Evolutionary conservation across 2,797 vertebrate species (phyloP), one percentile per base, ranked within the genome.

Genomic region (Semaprochilodus insignis): DNA sequence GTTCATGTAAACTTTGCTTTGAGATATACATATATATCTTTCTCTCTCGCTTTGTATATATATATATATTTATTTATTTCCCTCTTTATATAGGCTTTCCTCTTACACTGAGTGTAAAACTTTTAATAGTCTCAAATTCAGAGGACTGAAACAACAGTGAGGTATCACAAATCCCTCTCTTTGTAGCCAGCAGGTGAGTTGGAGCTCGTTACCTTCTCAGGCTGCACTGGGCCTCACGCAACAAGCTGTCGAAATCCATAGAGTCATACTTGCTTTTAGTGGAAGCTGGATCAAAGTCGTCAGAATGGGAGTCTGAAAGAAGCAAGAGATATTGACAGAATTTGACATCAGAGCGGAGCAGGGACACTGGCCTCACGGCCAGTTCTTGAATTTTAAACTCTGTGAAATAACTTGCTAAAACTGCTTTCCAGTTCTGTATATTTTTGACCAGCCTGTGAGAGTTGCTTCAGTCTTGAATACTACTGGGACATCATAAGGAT

Each of bases 241-340:
- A 96, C 96, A 99, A 97, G 96, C 97, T 99, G 95, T 99, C 98
- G 87, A 99, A 99, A 96, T 99, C 98, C 96, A 99, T 96, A 92
- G 97, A 99, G 96, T 99, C 98, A 86, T 99, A 99, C 94, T 99
- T 99, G 98, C 98, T 99, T 95, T 98, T 98, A 88, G 97, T 97
- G 91, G 97, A 98, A 94, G 97, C 95, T 91, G 97, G 97, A 95
- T 99, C 97, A 94, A 99, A 99, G 96, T 99, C 98, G 84, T 99
- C 98, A 90, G 97, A 97, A 93, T 98, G 97, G 93, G 97, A 97
- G 96, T 99, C 98, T 99, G 93, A 88, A 95, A 95, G 83, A 76
- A 82, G 75, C 31, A 44, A 70, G 44, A 48, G 77, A 82, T 62
- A 74, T 21, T 15, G 77, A 85, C 83, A 78, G 52, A 27, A 73